phyloP scores from a whole-genome alignment of 1,140 invertebrate species.

The Ectropis grisescens region DNA sequence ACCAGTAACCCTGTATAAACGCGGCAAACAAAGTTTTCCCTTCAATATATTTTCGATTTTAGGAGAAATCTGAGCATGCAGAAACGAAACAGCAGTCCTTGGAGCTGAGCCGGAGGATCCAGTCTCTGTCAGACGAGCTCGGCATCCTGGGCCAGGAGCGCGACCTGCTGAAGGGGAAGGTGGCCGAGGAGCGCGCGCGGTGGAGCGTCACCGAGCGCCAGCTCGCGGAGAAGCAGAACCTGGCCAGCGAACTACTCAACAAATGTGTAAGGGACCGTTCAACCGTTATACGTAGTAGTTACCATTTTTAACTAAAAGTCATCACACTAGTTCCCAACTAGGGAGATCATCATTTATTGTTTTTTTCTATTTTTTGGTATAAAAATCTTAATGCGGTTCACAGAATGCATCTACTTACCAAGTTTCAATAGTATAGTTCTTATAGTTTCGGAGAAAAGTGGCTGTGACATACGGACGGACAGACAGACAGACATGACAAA shows the following conservation, averaged over 20 bases:
- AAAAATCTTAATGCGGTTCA: no score
- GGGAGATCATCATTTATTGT: no score
- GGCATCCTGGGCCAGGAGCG: constrained; percentile 28
- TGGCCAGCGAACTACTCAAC: constrained; percentile 33
- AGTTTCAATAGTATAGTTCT: no score
- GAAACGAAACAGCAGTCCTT: constrained; percentile 23
- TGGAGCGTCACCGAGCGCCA: constrained; percentile 36
- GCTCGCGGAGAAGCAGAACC: constrained; percentile 35
- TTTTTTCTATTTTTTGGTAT: no score
- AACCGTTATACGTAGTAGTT: no score
- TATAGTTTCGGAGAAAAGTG: no score
- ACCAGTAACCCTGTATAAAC: no score
- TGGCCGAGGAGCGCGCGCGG: constrained; percentile 52
- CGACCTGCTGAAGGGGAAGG: constrained; percentile 65
- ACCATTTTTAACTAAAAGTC: no score
- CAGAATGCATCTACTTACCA: no score
- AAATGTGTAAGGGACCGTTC: constrained; percentile 37
- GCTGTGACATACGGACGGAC: no score
- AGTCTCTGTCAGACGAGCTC: constrained; percentile 22
- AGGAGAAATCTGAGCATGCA: constrained; percentile 45
- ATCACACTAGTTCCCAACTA: no score
- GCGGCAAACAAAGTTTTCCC: neutral
- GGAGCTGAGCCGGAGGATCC: constrained; percentile 25
- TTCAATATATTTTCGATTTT: constrained; percentile 5
- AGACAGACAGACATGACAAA: no score